These are phyloP conservation scores for Ormyrus nitidulus DNA, from an alignment of 2,888 invertebrate genomes.

Conservation along the genomic window DNA sequence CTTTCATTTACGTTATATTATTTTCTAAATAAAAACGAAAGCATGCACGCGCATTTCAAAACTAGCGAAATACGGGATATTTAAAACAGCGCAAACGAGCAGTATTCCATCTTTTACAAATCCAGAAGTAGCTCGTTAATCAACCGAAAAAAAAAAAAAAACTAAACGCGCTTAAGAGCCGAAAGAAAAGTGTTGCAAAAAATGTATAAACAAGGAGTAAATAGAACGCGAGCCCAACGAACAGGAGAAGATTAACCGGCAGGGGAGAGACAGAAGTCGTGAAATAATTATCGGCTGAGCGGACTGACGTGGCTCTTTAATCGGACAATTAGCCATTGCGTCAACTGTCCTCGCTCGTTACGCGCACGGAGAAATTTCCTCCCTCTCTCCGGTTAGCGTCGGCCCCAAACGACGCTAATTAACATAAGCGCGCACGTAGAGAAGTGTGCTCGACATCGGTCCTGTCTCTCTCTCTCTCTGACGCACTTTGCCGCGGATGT, in stretches of 20 bases:
- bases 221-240: background rate
- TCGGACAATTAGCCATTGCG: slow-evolving; percentile 67
- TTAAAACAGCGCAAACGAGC: no score
- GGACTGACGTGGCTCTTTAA: slow-evolving; percentile 61
- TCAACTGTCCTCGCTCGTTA: slow-evolving; percentile 57
- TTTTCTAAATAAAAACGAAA: no score
- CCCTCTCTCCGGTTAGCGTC: slow-evolving; percentile 16
- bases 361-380: slow-evolving; percentile 32
- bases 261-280: slow-evolving; percentile 59
- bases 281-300: slow-evolving; percentile 67
- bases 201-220: background rate
- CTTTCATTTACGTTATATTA: no score
- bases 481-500: slow-evolving; percentile 49
- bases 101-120: no score
- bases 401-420: slow-evolving; percentile 13
- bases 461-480: slow-evolving; percentile 17
- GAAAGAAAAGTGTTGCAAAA: background rate
- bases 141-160: no score
- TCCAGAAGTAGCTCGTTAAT: no score
- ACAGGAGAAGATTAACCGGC: slow-evolving; percentile 53
- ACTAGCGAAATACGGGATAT: no score
- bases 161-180: no score
- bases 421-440: slow-evolving; percentile 41
- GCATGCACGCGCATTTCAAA: no score
- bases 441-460: background rate